Conservation (phyloP, 2,113 vertebrate species). For the Corythornis cristatus region DNA sequence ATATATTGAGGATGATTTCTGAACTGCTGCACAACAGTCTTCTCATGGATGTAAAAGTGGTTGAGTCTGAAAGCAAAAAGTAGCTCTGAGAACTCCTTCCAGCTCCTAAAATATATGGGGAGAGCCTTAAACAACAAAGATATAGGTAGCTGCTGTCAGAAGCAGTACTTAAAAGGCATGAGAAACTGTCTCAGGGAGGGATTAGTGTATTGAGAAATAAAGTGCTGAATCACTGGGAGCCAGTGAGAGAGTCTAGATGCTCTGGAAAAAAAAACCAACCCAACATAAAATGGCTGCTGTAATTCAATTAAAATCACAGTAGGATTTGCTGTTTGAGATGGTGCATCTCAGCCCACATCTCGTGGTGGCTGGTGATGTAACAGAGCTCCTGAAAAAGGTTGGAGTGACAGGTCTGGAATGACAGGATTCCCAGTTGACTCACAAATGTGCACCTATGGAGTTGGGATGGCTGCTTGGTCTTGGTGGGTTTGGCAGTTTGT, state of each 20-base stretch:
- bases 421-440: background rate
- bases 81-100: background rate
- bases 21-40: background rate
- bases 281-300: background rate
- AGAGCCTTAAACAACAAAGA: background rate
- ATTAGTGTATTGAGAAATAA: slow-evolving; percentile 25
- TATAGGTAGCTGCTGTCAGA: background rate
- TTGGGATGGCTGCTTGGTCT: background rate
- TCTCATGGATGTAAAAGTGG: background rate
- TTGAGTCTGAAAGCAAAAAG: background rate
- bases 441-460: background rate
- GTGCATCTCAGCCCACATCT: background rate
- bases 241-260: background rate
- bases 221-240: slow-evolving; percentile 1
- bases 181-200: background rate
- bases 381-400: background rate
- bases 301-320: slow-evolving; percentile 24
- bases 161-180: background rate
- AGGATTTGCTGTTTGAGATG: background rate
- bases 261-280: background rate
- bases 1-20: background rate
- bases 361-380: background rate
- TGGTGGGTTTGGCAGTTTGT: rapidly evolving
- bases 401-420: background rate
- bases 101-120: background rate